Conservation (phyloP, 2,797 vertebrate species). For the Myotis daubentonii region DNA sequence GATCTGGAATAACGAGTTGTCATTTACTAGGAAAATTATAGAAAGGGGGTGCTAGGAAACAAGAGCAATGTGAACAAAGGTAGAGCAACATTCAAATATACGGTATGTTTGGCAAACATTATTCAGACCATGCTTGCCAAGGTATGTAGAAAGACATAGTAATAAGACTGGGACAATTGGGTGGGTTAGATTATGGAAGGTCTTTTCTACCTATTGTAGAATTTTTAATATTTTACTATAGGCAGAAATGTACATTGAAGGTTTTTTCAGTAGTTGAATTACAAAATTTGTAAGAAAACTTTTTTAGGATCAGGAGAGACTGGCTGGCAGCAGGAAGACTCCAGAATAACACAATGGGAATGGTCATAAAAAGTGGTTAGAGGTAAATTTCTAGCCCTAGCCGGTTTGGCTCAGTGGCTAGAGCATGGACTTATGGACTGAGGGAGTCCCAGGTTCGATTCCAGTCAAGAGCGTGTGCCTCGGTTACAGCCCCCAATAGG, state of each 20-base stretch:
- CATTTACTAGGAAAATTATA: conserved; percentile 7
- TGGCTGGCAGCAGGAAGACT: not conserved
- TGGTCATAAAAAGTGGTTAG: not conserved
- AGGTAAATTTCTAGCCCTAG: too few species aligned
- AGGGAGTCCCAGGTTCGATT: too few species aligned
- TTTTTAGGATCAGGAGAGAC: conserved; percentile 6
- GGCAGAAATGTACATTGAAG: not conserved
- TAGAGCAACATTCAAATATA: not conserved
- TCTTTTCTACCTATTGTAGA: not conserved
- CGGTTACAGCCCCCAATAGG: too few species aligned
- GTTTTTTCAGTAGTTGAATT: not conserved
- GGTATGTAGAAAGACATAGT: not conserved
- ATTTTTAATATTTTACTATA: not conserved
- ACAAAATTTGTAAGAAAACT: not conserved
- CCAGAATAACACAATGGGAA: not conserved
- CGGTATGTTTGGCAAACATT: not conserved
- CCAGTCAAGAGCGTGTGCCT: too few species aligned
- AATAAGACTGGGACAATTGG: not conserved
- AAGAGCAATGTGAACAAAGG: not conserved
- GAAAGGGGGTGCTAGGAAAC: not conserved
- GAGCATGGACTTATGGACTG: too few species aligned
- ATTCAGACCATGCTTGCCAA: not conserved
- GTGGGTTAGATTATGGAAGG: not conserved
- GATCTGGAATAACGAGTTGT: not conserved
- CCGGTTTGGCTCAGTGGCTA: too few species aligned